These are phyloP conservation scores for Junonia oenone DNA, from an alignment of 2,888 invertebrate genomes.

Conservation along the genomic window DNA sequence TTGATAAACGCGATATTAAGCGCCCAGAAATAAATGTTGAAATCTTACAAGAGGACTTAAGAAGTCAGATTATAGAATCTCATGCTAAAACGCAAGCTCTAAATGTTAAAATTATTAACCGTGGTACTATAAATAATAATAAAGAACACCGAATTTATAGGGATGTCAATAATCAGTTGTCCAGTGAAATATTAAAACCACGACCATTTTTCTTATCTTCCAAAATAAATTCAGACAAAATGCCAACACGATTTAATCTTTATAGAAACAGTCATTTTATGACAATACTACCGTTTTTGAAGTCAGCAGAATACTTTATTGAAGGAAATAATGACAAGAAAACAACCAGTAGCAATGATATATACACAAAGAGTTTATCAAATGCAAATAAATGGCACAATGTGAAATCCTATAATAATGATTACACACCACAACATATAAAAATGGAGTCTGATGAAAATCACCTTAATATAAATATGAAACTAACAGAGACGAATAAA, in stretches of 20 bases:
- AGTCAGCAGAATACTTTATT: constrained; percentile 51
- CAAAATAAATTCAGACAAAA: constrained; percentile 31
- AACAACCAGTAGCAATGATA: constrained; percentile 34
- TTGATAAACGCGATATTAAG: constrained; percentile 39
- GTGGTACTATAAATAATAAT: constrained; percentile 40
- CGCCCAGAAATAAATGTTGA: constrained; percentile 55
- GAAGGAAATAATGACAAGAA: constrained; percentile 37
- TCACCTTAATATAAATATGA: constrained; percentile 33
- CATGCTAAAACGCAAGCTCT: constrained; percentile 48
- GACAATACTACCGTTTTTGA: constrained; percentile 55
- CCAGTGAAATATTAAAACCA: constrained; percentile 29
- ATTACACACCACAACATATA: constrained; percentile 52
- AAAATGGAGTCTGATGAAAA: constrained; percentile 38
- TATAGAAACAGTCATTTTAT: constrained; percentile 40
- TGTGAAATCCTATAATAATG: constrained; percentile 57
- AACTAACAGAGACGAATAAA: constrained; percentile 39
- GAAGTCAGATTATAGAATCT: constrained; percentile 47
- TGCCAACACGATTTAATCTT: constrained; percentile 31
- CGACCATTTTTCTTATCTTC: constrained; percentile 30
- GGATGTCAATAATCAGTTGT: constrained; percentile 35
- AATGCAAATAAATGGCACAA: constrained; percentile 63
- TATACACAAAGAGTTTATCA: constrained; percentile 50
- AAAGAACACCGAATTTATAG: constrained; percentile 46
- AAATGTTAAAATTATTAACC: constrained; percentile 51
- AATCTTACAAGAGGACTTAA: constrained; percentile 51